Evolutionary conservation across 2,797 vertebrate species (phyloP), one percentile per base, ranked within the genome.

Genomic region (Pipistrellus nathusii): DNA sequence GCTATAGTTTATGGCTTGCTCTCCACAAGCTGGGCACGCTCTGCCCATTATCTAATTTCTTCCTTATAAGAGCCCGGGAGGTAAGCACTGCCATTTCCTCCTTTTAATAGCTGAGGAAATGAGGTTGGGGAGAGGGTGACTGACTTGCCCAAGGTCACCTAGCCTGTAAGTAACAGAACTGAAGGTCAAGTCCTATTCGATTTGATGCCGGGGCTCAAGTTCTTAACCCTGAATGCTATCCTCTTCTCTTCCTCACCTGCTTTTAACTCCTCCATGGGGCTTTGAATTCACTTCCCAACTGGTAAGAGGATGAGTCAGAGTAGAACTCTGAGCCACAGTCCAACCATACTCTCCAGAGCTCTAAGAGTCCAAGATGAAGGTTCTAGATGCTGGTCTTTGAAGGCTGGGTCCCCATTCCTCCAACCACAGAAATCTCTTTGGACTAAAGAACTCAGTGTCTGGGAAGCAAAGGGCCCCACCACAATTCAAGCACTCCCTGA

Each of bases 141-240:
- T 86, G 85, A 86, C 86, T 80, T 88, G 41, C 35, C 55, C 46
- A 62, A 80, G 75, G 62, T 82, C 92, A 91, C 51, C n/a, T 30
- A 78, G 66, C 59, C 90, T 72, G 27, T 48, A 48, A 46, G 82
- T 38, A 57, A 69, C 72, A 66, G 41, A 59, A 44, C 59, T 32
- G 18, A 15, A 30, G 25, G 17, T 80, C 87, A 71, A 48, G 69
- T 88, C 27, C 64, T 38, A 55, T 62, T 91, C 32, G 69, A 18
- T 64, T 46, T 46, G 41, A 90, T 44, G 62, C 44, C 8, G 0
- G 55, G 51, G 66, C 85, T 71, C 76, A 66, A 59, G 59, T 44
- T 84, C 68, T 78, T 88, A 57, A 48, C 83, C 46, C 71, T 25
- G 35, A 38, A 41, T 0, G 0, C 25, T 10, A 17, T 8, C 1